A percentile compares a stretch with the other conserved stretches of the same genome.
Conservation (phyloP, 2,888 invertebrate species). For the Crocallis elinguaria region DNA sequence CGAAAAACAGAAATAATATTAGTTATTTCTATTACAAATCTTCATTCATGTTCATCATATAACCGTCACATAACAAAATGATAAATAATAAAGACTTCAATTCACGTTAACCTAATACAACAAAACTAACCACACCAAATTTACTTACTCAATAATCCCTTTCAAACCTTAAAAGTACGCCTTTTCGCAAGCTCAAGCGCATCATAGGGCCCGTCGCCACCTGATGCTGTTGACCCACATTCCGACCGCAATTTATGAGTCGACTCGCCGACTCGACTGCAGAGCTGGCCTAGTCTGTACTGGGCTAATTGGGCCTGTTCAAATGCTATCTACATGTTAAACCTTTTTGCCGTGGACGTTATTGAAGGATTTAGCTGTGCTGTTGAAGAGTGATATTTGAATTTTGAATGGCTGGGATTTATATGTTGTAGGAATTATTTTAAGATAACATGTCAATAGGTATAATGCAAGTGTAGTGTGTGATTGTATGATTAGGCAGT, state of each 20-base stretch:
- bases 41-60: no score
- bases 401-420: not conserved
- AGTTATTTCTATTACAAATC: no score
- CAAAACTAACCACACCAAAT: not conserved
- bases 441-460: no score
- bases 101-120: no score
- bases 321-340: slow-evolving; percentile 23
- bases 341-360: slow-evolving; percentile 15
- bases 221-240: slow-evolving; percentile 34
- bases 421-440: not conserved
- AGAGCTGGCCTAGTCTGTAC: not conserved
- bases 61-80: no score
- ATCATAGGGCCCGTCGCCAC: slow-evolving; percentile 23
- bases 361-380: slow-evolving; percentile 19
- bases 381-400: not conserved
- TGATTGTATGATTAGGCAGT: no score
- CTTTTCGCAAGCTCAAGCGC: slow-evolving; percentile 3
- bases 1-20: no score
- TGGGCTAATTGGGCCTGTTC: slow-evolving; percentile 20
- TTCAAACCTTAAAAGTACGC: not conserved
- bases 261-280: not conserved
- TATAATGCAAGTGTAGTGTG: no score
- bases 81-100: no score
- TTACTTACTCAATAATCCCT: not conserved
- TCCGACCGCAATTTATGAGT: slow-evolving; percentile 18